Base-by-base conservation (phyloP, 2,888 invertebrate species). In the Drosophila anomalipes region DNA sequence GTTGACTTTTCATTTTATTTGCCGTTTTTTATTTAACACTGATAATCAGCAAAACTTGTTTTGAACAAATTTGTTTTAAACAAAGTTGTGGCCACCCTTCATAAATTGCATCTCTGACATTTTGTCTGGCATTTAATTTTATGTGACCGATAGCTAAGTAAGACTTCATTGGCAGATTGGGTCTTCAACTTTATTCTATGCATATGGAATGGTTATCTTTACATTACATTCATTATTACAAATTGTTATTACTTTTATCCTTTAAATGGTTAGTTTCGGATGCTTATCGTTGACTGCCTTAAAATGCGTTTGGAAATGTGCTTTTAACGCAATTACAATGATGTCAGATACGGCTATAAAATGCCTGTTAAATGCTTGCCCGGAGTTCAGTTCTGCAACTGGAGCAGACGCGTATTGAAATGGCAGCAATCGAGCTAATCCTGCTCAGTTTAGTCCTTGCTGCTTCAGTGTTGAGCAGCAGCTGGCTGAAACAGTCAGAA, bases 311-410 rank as follows among this genome's bases (percentile, higher is more conserved):
- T 70, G 28, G 19, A 68, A 77, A 59, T 77, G n/a, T 30, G 80
- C 77, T 65, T 72, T 81, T 81, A 81, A 72, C 39, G 62, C 72
- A 77, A 77, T 72, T 72, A 81, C 39, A 54, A 72, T 19, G 68
- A 77, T 60, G 57, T 4, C 19, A 41, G 77, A 63, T 66, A 69
- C 61, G 12, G 56, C 35, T 49, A 81, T 62, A 76, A 72, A 72
- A 65, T 19, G 30, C 35, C 53, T 35, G 58, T n/a, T 3, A 22
- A 30, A 33, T 30, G n/a, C 3, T 26, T 12, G 28, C 0, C 14
- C n/a, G 4, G 5, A 10, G 59, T 51, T 81, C 44, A 68, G 77
- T 79, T 53, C 33, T 33, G 41, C 26, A 30, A 22, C 10, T 16
- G 30, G 30, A 44, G 41, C 58, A 61, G 16, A 28, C 47, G 62